Base-by-base conservation (phyloP, 2,888 invertebrate genomes). In the Lepidochitona cinerea region DNA sequence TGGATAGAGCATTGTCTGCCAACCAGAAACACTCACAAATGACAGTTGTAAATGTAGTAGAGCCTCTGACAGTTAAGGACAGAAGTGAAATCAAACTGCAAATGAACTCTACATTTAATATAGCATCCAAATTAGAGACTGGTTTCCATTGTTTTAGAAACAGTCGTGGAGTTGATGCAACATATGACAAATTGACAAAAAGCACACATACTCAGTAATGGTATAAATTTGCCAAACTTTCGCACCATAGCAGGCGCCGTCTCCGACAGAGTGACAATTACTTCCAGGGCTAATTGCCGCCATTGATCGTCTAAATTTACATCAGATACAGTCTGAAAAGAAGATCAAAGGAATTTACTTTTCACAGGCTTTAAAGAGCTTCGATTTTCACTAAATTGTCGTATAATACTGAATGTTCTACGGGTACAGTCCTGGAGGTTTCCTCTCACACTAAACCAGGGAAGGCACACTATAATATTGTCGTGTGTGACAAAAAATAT, bases 191-290 rank as follows among this genome's bases (percentile, higher is more conserved):
- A n/a, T n/a, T n/a, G n/a, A n/a, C n/a, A n/a, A n/a, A n/a, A n/a
- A n/a, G n/a, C n/a, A n/a, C n/a, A n/a, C 89, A 82, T 81, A 92
- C 92, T 88, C 64, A 92, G 85, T 49, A 88, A 83, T 32, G 94
- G 93, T 78, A 99, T 93, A 81, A 96, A 97, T 88, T 95, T 95
- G 37, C 94, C 74, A 77, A 84, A 84, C 91, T 98, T 99, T 74
- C 99, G 94, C 53, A 99, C 95, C 96, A 98, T 98, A 2, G 97
- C 96, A 0, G 99, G 96, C 6, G 98, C 97, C 37, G 96, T 96
- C 92, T 99, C 99, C 64, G 98, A 94, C 79, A 97, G 92, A 0
- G 95, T 94, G 6, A 93, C 92, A 77, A 97, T 95, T 14, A 96
- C 95, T 91, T 99, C 99, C 49, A 99, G 92, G 0, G 96, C 95